Evolutionary conservation across 2,888 invertebrate genomes (phyloP).

Genomic region (Nomada goodeniana): DNA sequence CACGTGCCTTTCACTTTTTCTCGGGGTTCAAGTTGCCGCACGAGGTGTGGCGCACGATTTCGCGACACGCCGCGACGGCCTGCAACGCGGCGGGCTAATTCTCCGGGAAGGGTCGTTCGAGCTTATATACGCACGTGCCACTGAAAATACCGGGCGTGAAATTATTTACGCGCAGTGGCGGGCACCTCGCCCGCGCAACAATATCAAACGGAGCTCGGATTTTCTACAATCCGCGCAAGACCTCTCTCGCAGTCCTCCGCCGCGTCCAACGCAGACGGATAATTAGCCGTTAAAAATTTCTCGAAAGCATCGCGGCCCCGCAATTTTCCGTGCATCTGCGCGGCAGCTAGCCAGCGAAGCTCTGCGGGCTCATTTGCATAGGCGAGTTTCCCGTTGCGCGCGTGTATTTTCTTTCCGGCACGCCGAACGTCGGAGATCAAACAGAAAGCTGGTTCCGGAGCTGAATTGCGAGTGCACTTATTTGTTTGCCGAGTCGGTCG

Average conservation of each 20-base stretch:
- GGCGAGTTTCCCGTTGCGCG: not conserved
- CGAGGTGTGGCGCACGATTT: not conserved
- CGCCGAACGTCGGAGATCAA: conserved; percentile 10
- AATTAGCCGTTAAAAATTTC: too few species aligned
- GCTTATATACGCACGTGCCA: not conserved
- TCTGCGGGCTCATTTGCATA: not conserved
- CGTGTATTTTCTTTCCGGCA: conserved; percentile 3
- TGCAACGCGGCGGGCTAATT: conserved; percentile 31
- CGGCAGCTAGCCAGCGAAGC: not conserved
- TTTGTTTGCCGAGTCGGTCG: conserved; percentile 11
- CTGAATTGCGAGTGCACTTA: not conserved
- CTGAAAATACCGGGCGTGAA: not conserved
- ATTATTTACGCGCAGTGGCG: conserved; percentile 29
- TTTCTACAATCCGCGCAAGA: too few species aligned
- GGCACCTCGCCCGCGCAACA: not conserved
- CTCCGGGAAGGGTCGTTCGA: not conserved
- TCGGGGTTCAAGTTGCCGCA: conserved; percentile 28
- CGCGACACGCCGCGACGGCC: conserved; percentile 32
- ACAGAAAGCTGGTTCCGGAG: not conserved
- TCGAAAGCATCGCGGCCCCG: not conserved
- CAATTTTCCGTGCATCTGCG: not conserved
- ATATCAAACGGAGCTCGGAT: not conserved
- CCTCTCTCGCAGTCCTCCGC: too few species aligned
- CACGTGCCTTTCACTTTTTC: conserved; percentile 47
- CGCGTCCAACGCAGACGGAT: too few species aligned